Evolutionary conservation across 2,113 vertebrate genomes (phyloP), one percentile per base, ranked within the genome.

Genomic region (Zosterops borbonicus): DNA sequence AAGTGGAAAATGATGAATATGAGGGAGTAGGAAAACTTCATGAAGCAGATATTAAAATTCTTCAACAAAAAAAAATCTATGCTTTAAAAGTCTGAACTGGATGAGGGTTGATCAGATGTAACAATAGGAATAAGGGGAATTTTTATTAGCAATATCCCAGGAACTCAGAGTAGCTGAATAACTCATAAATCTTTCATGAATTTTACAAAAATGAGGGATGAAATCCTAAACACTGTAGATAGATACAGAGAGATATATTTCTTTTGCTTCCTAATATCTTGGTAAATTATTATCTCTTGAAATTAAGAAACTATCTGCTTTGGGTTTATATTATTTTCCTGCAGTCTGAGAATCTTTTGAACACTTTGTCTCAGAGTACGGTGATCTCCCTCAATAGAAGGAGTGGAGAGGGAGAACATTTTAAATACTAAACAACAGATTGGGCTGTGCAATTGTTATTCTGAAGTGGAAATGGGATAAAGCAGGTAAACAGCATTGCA

Each of bases 141-240:
- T 86, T 94, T 96, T 97, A 97, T 96, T 94, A 89, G 56, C 67
- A 91, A 93, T 79, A 95, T 94, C 73, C 46, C 75, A 78, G 87
- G 63, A 89, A 92, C 68, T 74, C 60, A 35, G 49, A 71, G 75
- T 31, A 76, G 94, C 96, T 84, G 56, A 62, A 92, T 86, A 97
- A 95, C 89, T 97, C 96, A 95, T 97, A 94, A 97, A 95, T 90
- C 87, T 95, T 96, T 95, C 92, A 94, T 96, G 79, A 95, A 91
- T 92, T 95, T 94, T 92, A 90, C 80, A 91, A 91, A 78, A 65
- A 68, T 71, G 95, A 83, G 7, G 84, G 92, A 94, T 96, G 86
- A 93, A 94, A 83, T 96, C 63, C 73, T 86, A 73, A 95, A 91
- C 84, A 81, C 77, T 83, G 83, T 64, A 74, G 89, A 83, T 84